Evolutionary conservation across 1,140 invertebrate genomes (phyloP).

Genomic region (Leptinotarsa lineolata): DNA sequence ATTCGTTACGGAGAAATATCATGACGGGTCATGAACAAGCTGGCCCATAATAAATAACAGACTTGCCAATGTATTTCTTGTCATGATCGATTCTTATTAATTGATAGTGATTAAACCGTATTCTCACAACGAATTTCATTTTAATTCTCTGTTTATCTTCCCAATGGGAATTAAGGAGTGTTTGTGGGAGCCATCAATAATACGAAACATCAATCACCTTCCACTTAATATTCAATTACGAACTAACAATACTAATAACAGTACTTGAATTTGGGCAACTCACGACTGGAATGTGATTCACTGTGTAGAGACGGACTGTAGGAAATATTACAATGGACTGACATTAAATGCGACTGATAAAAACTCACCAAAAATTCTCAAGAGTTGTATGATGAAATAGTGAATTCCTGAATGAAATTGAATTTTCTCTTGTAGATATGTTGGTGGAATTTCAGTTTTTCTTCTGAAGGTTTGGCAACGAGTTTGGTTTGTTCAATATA

Average conservation of each 20-base stretch:
- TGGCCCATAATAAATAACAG: background rate
- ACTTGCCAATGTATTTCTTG: background rate
- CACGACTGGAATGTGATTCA: constrained; percentile 12
- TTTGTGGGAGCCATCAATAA: constrained; percentile 26
- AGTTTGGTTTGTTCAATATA: too few species aligned
- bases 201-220: constrained; percentile 18
- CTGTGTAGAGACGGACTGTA: background rate
- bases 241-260: constrained; percentile 23
- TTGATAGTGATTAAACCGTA: constrained; percentile 7
- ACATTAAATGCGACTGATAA: background rate
- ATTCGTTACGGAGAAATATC: too few species aligned
- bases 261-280: constrained; percentile 20
- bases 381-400: too few species aligned
- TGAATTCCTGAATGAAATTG: too few species aligned
- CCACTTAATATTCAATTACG: constrained; percentile 23
- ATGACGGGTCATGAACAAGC: too few species aligned
- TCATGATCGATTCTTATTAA: background rate
- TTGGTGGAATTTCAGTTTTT: too few species aligned
- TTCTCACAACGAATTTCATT: background rate
- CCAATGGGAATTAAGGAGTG: constrained; percentile 20
- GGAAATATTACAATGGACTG: background rate
- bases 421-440: too few species aligned
- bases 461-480: too few species aligned
- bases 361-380: too few species aligned
- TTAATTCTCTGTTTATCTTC: constrained; percentile 16